Base-by-base conservation (phyloP, 1,140 invertebrate species). In the Drosophila suzukii region DNA sequence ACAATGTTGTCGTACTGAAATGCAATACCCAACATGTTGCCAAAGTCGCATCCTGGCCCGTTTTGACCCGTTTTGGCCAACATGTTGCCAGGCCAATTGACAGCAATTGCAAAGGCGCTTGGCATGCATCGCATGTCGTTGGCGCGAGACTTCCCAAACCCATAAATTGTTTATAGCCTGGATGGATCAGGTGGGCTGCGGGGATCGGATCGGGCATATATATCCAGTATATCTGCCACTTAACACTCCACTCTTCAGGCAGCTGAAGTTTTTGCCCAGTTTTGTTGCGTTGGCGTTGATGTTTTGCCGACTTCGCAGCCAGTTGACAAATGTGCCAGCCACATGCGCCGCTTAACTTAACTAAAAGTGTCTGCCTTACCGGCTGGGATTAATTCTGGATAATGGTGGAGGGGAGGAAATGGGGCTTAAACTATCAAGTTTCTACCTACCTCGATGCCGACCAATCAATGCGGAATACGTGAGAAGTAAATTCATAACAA, bases 31-130 rank as follows among this genome's bases (percentile, higher is more conserved):
- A 71, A 66, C 68, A 74, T 71, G 62, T 67, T 67, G 73, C 61
- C 32, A 27, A 32, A 39, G 39, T 59, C 24, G 47, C 59, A 49
- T 38, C 51, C 30, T 20, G 41, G 39, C 49, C 50, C 20, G 55
- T 34, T 51, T 39, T 32, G 20, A 20, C 54, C 24, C 10, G 32
- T 34, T 34, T 34, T 34, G 46, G 60, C 51, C 59, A 38, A 66
- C 78, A 65, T 72, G 75, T 78, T 88, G 71, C 63, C 65, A 54
- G 43, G 39, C 24, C 57, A 80, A 80, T 88, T 88, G 84, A 89
- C 84, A 88, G 84, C 73, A 78, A 84, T 81, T 84, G 84, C 84
- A 88, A 79, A 88, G 84, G 84, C 84, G 77, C 81, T 84, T 84
- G 81, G 84, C 84, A 84, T 89, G 84, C 84, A 75, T 71, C 46